Conservation (phyloP, 2,888 invertebrate species). For the Dynastes grantii region DNA sequence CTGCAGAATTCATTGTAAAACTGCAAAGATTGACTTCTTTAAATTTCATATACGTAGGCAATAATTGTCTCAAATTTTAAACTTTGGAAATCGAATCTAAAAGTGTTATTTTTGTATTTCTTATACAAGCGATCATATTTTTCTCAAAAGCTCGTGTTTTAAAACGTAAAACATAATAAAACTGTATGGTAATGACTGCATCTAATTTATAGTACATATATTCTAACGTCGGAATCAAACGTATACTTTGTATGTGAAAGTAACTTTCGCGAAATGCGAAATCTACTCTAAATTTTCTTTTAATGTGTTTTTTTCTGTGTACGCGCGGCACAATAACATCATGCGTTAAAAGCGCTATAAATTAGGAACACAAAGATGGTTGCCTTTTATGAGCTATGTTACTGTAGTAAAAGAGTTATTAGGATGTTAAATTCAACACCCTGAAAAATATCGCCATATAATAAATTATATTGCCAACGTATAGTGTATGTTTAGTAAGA, state of each 20-base stretch:
- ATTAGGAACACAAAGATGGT: slow-evolving; percentile 59
- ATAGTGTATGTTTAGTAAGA: slow-evolving; percentile 50
- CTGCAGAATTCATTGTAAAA: no score
- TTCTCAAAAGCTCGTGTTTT: no score
- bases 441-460: slow-evolving; percentile 55
- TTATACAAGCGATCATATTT: no score
- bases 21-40: no score
- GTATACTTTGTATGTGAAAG: slow-evolving; percentile 7
- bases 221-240: slow-evolving; percentile 12
- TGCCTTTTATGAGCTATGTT: slow-evolving; percentile 59
- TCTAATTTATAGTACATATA: slow-evolving; percentile 30
- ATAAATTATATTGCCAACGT: slow-evolving; percentile 52
- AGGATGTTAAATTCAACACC: slow-evolving; percentile 60
- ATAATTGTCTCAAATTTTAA: no score
- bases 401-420: slow-evolving; percentile 60
- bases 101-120: no score
- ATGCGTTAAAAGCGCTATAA: slow-evolving; percentile 59
- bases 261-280: slow-evolving; percentile 11
- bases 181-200: slow-evolving; percentile 51
- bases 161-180: no score
- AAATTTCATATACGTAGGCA: no score
- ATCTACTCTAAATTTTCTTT: slow-evolving; percentile 29
- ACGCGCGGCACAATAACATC: slow-evolving; percentile 51
- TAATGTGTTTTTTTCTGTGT: slow-evolving; percentile 26
- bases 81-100: no score